These are phyloP conservation scores for Tachysurus vachellii DNA, from an alignment of 2,113 vertebrate genomes.

Conservation along the genomic window DNA sequence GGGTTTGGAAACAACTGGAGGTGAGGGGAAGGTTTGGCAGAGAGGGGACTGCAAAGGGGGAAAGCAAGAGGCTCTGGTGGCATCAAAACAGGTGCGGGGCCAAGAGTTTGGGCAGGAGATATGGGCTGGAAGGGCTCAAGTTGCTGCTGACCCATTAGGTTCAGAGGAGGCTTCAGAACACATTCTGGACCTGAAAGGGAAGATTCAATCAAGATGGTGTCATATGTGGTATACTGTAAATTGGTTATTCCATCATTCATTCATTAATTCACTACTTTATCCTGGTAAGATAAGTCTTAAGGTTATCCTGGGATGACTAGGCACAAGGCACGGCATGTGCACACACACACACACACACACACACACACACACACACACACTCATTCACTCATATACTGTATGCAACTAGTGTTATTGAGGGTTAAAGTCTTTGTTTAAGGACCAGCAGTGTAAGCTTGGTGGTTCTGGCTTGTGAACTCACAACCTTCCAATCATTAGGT, in stretches of 20 bases:
- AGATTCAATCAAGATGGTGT: slow-evolving; percentile 16
- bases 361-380: background rate
- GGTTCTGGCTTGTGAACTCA: too few species aligned
- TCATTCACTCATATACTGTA: background rate
- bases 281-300: background rate
- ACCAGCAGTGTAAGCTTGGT: too few species aligned
- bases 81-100: slow-evolving; percentile 63
- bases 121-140: slow-evolving; percentile 76
- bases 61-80: slow-evolving; percentile 57
- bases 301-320: background rate
- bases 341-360: background rate
- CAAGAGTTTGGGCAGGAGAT: slow-evolving; percentile 59
- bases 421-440: too few species aligned
- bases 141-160: slow-evolving; percentile 75
- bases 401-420: too few species aligned
- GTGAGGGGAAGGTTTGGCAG: slow-evolving; percentile 56
- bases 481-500: too few species aligned
- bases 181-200: slow-evolving; percentile 69
- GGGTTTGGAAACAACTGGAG: slow-evolving; percentile 78
- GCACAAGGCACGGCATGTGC: background rate
- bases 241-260: background rate
- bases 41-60: slow-evolving; percentile 60
- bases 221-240: background rate
- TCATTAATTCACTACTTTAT: background rate
- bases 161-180: slow-evolving; percentile 69